Evolutionary conservation across 2,797 vertebrate species (phyloP), one percentile per base, ranked within the genome.

Genomic region (Siniperca obscura): DNA sequence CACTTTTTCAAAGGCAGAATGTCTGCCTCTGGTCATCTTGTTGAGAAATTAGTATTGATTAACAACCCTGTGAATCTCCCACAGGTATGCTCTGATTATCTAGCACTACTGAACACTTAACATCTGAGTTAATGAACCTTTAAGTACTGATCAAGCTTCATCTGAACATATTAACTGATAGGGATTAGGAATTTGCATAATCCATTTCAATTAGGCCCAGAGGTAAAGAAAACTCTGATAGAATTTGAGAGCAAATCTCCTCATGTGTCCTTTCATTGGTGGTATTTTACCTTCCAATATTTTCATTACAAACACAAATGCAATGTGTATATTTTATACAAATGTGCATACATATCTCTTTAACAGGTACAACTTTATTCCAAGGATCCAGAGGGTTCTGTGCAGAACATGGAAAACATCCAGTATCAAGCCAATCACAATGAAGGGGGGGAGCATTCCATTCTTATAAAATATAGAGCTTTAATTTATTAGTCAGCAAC

Each of bases 391-490:
- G 86, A 91, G 65, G 78, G 53, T 89, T 92, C 86, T 90, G 88
- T 84, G 89, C 83, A 92, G 89, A 90, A 92, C 89, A 94, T 89
- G 88, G 85, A 91, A 89, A 87, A 93, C 90, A 94, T 88, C 84
- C 84, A 91, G 83, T 82, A 93, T 91, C 82, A 90, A 90, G 89
- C 85, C 81, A 90, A 90, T 93, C 89, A 92, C 90, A 93, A 95
- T 90, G 86, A 94, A 90, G 83, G 87, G 86, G 87, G 88, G 87
- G 90, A 91, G 81, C 90, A 89, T 92, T 94, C 91, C 88, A 92
- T 95, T 95, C 92, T 95, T 95, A 96, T 93, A 95, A 96, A 96
- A 96, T 96, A 96, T 96, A 96, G 93, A 96, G 93, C 95, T 96
- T 96, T 96, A 95, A 96, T 96, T 96, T 95, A 96, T 96, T 95